Conservation (phyloP, 1,140 invertebrate species). For the Papilio glaucus region DNA sequence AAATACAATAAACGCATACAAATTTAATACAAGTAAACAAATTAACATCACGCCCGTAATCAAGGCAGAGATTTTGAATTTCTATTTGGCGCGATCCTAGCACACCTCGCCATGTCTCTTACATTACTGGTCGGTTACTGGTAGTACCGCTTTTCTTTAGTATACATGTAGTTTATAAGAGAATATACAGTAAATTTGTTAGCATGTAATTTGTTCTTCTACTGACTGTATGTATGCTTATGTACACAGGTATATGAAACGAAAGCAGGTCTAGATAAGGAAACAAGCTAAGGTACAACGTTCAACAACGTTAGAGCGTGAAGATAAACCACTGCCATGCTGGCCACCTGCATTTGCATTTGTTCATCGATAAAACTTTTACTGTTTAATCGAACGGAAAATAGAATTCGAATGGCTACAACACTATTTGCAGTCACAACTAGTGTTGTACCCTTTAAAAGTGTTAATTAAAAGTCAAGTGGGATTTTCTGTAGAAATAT, state of each 20-base stretch:
- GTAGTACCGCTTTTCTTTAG: too few species aligned
- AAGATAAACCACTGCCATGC: conserved; percentile 20
- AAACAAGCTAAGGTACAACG: conserved; percentile 17
- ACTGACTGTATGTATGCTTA: background rate
- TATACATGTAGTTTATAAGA: too few species aligned
- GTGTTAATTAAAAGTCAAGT: too few species aligned
- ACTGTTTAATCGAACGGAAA: conserved; percentile 20
- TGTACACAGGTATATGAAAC: background rate
- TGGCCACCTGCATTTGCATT: conserved; percentile 12
- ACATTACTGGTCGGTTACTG: too few species aligned
- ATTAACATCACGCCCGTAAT: too few species aligned
- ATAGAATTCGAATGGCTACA: background rate
- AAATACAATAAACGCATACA: too few species aligned
- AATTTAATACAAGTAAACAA: too few species aligned
- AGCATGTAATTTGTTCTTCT: background rate
- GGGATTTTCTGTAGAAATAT: too few species aligned
- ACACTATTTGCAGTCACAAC: background rate
- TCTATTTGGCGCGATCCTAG: too few species aligned
- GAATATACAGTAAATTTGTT: background rate
- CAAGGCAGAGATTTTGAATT: too few species aligned
- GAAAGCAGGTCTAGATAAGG: conserved; percentile 30
- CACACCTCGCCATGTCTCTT: too few species aligned
- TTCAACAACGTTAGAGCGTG: conserved; percentile 24
- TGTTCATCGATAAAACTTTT: conserved; percentile 27
- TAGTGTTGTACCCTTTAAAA: background rate